phyloP scores from a whole-genome alignment of 2,797 vertebrate genomes.

The Pipistrellus nathusii region DNA sequence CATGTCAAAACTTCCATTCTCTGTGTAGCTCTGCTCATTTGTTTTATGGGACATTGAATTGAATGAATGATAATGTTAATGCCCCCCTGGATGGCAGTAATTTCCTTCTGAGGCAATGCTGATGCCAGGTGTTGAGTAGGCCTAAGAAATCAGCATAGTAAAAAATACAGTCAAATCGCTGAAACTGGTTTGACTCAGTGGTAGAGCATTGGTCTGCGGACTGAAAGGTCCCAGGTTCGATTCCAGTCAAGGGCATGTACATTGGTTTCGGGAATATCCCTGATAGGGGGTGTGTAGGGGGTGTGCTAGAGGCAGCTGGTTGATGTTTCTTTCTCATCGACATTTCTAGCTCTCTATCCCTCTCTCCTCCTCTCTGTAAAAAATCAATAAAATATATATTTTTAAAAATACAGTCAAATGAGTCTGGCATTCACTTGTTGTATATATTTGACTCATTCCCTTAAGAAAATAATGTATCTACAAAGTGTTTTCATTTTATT shows the following conservation, averaged over 20 bases:
- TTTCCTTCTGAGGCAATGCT: slow-evolving; percentile 30
- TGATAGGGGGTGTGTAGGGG: no score
- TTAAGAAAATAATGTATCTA: slow-evolving; percentile 17
- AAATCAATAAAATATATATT: no score
- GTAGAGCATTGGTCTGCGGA: no score
- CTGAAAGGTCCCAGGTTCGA: no score
- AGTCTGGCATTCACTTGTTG: not conserved
- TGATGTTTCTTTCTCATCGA: no score
- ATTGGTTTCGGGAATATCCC: no score
- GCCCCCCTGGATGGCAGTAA: not conserved
- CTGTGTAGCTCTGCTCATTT: slow-evolving; percentile 65
- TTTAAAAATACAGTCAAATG: not conserved
- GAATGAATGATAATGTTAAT: slow-evolving; percentile 41
- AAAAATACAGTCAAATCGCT: not conserved
- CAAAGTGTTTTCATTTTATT: not conserved
- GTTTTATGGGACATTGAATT: slow-evolving; percentile 30
- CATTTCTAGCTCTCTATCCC: no score
- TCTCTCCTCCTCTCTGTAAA: no score
- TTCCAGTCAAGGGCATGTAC: no score
- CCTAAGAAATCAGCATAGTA: slow-evolving; percentile 18
- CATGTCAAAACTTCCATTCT: slow-evolving; percentile 72
- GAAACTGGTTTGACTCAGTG: no score
- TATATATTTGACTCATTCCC: not conserved
- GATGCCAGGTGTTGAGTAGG: not conserved
- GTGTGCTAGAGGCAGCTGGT: no score